These are phyloP conservation scores for Eulemur rufifrons DNA, from an alignment of 2,113 vertebrate genomes.

Conservation along the genomic window DNA sequence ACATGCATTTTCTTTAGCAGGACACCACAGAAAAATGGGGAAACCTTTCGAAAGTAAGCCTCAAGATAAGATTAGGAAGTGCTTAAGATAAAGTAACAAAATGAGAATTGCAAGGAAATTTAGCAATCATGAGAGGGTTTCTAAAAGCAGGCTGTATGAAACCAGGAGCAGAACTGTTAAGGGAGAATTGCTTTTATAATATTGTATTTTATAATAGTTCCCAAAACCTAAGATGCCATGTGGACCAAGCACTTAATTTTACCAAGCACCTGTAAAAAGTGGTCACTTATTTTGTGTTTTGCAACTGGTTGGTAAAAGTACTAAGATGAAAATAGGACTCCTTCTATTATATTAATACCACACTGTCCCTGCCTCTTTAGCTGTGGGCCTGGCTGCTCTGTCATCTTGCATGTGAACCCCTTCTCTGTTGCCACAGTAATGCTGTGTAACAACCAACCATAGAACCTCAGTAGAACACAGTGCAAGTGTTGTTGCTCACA, in stretches of 20 bases:
- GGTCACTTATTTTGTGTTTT: neutral
- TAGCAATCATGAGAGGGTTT: neutral
- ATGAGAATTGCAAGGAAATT: neutral
- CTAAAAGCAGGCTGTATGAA: neutral
- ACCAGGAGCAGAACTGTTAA: neutral
- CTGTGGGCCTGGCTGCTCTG: neutral
- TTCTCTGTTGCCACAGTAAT: neutral
- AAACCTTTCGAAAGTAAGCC: neutral
- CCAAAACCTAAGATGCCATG: neutral
- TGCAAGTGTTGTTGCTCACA: neutral
- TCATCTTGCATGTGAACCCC: neutral
- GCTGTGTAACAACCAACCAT: neutral
- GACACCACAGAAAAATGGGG: neutral
- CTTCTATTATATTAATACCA: neutral
- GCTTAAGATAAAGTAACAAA: neutral
- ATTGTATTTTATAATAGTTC: neutral
- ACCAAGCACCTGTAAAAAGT: neutral
- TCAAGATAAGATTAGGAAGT: neutral
- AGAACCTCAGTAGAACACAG: neutral
- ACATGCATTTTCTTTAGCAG: neutral
- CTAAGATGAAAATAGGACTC: neutral
- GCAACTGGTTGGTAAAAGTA: neutral
- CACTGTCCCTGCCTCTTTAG: neutral
- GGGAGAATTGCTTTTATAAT: neutral
- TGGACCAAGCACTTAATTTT: neutral